Evolutionary conservation across 2,113 vertebrate species (phyloP).

Genomic region (Pipra filicauda): DNA sequence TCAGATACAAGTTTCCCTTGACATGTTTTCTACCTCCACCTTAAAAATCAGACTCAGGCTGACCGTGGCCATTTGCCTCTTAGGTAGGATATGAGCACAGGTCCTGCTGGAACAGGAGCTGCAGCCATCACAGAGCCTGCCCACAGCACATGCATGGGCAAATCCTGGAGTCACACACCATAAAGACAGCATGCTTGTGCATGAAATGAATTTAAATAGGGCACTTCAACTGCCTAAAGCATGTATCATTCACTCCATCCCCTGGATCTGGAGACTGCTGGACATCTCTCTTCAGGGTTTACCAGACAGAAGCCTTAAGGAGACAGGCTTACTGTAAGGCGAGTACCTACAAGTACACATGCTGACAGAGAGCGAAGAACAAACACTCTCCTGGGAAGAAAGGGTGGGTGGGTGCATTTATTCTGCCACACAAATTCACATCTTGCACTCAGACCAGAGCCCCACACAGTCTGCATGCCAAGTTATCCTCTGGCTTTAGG

Average conservation of each 20-base stretch:
- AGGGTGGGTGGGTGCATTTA: background rate
- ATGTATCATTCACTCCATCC: background rate
- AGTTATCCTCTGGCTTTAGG: background rate
- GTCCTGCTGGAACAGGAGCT: background rate
- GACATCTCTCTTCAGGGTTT: background rate
- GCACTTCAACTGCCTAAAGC: background rate
- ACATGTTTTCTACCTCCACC: background rate
- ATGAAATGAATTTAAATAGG: background rate
- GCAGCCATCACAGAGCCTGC: background rate
- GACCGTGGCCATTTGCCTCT: background rate
- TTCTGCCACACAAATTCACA: background rate
- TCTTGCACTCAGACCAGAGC: background rate
- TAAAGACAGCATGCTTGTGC: fast-evolving
- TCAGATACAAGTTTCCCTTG: background rate
- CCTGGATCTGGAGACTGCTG: background rate
- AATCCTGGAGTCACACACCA: background rate
- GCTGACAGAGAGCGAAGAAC: background rate
- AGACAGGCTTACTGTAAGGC: background rate
- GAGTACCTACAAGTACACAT: background rate
- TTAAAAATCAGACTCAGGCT: background rate
- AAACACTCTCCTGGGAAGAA: background rate
- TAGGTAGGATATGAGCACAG: fast-evolving
- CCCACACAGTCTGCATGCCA: background rate
- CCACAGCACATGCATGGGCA: background rate
- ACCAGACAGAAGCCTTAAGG: background rate